phyloP scores from a whole-genome alignment of 2,113 vertebrate species.

The Syrmaticus mikado region DNA sequence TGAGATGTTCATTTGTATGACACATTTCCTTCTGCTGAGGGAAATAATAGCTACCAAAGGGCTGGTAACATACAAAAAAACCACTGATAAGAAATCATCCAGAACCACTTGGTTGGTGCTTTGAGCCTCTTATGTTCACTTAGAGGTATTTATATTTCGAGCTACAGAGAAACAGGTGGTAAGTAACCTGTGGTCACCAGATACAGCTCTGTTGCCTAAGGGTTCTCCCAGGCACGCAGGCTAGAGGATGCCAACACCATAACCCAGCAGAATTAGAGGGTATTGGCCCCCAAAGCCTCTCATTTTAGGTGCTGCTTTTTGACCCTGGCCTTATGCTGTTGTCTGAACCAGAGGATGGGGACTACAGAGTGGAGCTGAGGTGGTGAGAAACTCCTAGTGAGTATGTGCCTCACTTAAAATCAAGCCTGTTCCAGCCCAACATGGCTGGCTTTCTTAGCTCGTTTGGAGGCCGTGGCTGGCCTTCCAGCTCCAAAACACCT shows the following conservation, averaged over 20 bases:
- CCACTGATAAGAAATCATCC: background rate
- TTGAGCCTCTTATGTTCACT: background rate
- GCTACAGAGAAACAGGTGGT: background rate
- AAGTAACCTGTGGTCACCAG: background rate
- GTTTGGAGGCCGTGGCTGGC: background rate
- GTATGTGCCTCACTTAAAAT: background rate
- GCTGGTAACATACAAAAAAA: background rate
- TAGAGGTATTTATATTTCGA: background rate
- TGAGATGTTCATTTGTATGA: background rate
- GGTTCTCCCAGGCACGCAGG: background rate
- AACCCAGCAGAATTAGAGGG: background rate
- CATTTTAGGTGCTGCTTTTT: conserved; percentile 35
- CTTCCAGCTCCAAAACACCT: background rate
- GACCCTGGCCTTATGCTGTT: background rate
- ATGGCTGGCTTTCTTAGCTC: background rate
- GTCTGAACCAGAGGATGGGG: background rate
- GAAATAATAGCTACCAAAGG: background rate
- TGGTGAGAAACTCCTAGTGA: background rate
- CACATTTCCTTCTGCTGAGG: background rate
- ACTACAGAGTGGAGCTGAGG: background rate
- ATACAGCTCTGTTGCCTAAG: background rate
- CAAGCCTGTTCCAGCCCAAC: background rate
- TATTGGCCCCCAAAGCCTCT: conserved; percentile 15
- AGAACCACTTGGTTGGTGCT: background rate
- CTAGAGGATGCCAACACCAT: background rate